Evolutionary conservation across 1,140 invertebrate genomes (phyloP), one percentile per base, ranked within the genome.

Genomic region (Drosophila quadrilineata): DNA sequence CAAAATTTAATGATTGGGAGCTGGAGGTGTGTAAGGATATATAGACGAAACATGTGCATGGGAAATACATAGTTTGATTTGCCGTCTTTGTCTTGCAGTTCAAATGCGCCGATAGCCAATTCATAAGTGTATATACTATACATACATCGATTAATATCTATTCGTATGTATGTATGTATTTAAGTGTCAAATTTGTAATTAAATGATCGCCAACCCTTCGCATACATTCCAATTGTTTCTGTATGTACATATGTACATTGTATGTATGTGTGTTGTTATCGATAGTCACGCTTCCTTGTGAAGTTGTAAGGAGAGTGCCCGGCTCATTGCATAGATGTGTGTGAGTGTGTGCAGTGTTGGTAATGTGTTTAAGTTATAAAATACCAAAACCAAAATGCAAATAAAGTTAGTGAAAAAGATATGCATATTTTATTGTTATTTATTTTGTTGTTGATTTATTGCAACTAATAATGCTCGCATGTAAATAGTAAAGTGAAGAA

Each of bases 371-470:
- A n/a, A 12, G 3, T 6, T 12, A 52, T 19, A 38, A 14, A 62
- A 14, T 46, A 26, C 60, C 72, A 59, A 66, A n/a, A 43, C 62
- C 46, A 41, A 52, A 56, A 53, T 53, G 46, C 41, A 33, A 45
- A n/a, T 26, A 45, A 36, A 33, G 60, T 16, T 38, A 48, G 60
- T 60, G 33, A 36, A 40, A 50, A 24, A 65, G 19, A 33, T 14
- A 28, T 46, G 38, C 31, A 46, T 29, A 36, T 35, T 40, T 71
- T 56, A 59, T 70, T 36, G 29, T 38, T 31, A 14, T 22, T 24
- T 41, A 41, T 22, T 53, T 49, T 38, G 33, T 65, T 54, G 60
- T 75, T 75, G 24, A 57, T 60, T 67, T 67, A 40, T 66, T 14
- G 31, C 46, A 48, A 60, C 31, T 24, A n/a, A n/a, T n/a, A n/a